phyloP scores from a whole-genome alignment of 2,888 invertebrate genomes.

The Acanthosepion lycidas region DNA sequence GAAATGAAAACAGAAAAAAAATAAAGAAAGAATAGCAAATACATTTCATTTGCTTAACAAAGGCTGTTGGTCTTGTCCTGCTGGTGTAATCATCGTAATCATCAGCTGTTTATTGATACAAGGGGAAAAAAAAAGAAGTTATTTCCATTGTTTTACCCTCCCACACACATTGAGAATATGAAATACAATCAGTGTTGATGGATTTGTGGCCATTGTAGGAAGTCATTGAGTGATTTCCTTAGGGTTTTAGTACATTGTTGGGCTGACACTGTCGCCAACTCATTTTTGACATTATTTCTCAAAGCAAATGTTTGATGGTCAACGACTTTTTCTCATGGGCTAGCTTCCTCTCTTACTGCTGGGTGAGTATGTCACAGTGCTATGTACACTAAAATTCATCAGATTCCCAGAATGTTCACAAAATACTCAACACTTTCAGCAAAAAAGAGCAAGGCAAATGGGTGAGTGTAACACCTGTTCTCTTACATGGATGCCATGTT shows the following conservation, averaged over 20 bases:
- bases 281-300: constrained; percentile 18
- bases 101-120: not conserved
- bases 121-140: not conserved
- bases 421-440: not conserved
- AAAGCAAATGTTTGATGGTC: too few species aligned
- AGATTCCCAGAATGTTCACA: not conserved
- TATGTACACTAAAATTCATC: not conserved
- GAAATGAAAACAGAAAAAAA: not conserved
- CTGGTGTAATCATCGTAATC: constrained; percentile 8
- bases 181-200: not conserved
- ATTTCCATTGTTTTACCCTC: not conserved
- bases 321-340: too few species aligned
- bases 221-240: constrained; percentile 10
- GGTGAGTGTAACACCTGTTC: not conserved
- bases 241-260: not conserved
- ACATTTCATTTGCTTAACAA: constrained; percentile 1
- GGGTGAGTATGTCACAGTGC: not conserved
- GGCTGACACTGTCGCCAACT: not conserved
- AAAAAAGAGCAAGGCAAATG: not conserved
- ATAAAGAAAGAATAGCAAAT: not conserved
- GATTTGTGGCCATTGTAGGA: constrained; percentile 6
- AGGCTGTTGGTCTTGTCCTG: not conserved
- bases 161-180: not conserved
- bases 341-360: not conserved
- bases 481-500: not conserved